Percentiles rank a stretch among this genome's conserved stretches.
These are phyloP conservation scores for Rhynchophorus ferrugineus DNA, from an alignment of 1,140 invertebrate species.

Conservation along the genomic window DNA sequence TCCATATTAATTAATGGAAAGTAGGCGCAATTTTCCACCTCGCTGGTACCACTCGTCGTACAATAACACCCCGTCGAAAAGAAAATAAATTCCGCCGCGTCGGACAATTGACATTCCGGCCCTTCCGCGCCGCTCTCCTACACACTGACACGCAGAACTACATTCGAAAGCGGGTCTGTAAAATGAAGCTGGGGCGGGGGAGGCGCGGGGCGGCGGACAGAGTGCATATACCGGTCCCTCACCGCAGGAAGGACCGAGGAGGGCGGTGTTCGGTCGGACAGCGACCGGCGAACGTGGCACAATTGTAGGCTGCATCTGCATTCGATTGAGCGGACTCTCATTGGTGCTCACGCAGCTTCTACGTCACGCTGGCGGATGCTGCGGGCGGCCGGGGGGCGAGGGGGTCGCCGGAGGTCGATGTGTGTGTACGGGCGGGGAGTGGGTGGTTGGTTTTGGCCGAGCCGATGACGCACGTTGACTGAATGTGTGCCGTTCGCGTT, in stretches of 20 bases:
- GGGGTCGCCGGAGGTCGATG: not conserved
- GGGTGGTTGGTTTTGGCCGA: too few relatives aligned
- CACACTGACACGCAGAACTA: not conserved
- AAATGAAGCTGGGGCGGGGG: not conserved
- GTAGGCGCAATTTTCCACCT: too few relatives aligned
- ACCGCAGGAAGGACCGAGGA: too few relatives aligned
- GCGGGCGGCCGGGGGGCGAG: not conserved
- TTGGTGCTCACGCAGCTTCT: conserved; percentile 18
- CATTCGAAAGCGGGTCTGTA: not conserved
- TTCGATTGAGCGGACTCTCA: conserved; percentile 21
- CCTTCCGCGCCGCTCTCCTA: not conserved
- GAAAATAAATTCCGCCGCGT: too few relatives aligned
- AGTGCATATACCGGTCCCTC: too few relatives aligned
- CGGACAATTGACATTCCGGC: not conserved
- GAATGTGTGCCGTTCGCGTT: too few relatives aligned
- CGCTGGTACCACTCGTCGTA: too few relatives aligned
- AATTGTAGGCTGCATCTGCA: conserved; percentile 22
- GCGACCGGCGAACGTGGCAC: not conserved
- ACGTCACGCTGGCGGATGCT: conserved; percentile 6
- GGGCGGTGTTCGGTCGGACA: not conserved
- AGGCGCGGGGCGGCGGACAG: not conserved
- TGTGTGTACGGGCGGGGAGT: too few relatives aligned
- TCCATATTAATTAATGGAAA: too few relatives aligned
- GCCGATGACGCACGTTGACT: too few relatives aligned
- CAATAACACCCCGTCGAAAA: too few relatives aligned